Conservation (phyloP, 2,797 vertebrate genomes). For the Mormyrops attenuatus region DNA sequence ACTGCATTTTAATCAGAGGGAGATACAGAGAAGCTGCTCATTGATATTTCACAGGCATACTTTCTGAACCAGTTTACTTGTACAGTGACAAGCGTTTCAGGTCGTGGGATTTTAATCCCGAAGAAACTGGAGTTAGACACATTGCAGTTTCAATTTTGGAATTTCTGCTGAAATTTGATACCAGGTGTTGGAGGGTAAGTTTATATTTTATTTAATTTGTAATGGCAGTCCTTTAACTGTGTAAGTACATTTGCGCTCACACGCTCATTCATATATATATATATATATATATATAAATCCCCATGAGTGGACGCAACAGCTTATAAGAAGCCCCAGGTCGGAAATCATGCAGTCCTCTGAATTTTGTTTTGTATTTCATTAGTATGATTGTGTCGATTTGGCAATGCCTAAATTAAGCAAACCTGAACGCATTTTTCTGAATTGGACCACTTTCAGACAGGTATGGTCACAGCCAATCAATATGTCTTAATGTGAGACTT, state of each 20-base stretch:
- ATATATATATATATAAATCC: neutral
- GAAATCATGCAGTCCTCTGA: neutral
- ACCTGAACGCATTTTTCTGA: conserved; percentile 59
- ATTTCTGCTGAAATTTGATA: neutral
- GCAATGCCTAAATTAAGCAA: conserved; percentile 60
- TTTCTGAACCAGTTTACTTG: conserved; percentile 63
- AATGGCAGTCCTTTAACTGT: neutral
- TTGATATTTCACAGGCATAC: conserved; percentile 68
- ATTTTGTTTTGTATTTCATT: conserved; percentile 25
- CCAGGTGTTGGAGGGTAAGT: conserved; percentile 11
- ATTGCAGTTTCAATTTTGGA: conserved; percentile 25
- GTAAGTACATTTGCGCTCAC: neutral
- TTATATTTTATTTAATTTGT: neutral
- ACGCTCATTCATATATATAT: neutral
- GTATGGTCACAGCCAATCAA: neutral
- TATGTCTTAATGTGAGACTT: neutral
- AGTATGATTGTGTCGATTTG: conserved; percentile 61
- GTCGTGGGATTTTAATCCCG: conserved; percentile 25
- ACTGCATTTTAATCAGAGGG: conserved; percentile 62
- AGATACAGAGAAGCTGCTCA: conserved; percentile 55
- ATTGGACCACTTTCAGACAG: conserved; percentile 48
- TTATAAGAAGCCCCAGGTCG: conserved; percentile 38
- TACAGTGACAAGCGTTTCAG: conserved; percentile 52
- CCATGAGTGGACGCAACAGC: conserved; percentile 61
- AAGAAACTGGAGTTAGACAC: conserved; percentile 28